These are phyloP conservation scores for Bombus terrestris DNA, from an alignment of 1,140 invertebrate species.

Conservation along the genomic window DNA sequence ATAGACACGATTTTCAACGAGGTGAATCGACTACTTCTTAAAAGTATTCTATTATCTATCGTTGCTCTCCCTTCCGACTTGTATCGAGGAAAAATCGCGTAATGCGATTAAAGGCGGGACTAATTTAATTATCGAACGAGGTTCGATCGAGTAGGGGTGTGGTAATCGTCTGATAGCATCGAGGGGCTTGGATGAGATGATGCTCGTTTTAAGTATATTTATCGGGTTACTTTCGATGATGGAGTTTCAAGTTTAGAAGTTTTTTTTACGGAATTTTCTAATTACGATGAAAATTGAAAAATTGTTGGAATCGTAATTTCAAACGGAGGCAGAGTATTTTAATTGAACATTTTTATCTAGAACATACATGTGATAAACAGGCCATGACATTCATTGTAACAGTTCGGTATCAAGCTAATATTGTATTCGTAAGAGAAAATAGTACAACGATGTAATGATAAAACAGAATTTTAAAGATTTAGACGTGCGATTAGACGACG, in stretches of 20 bases:
- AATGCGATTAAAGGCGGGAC: conserved; percentile 14
- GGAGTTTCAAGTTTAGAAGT: neutral
- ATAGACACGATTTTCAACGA: neutral
- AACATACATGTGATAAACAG: too few relatives aligned
- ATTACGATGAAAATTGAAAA: too few relatives aligned
- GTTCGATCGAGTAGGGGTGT: neutral
- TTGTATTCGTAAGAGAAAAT: too few relatives aligned
- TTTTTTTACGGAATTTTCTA: neutral
- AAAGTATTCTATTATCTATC: neutral
- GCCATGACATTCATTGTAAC: too few relatives aligned
- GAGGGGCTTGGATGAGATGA: neutral
- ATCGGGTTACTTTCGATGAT: neutral
- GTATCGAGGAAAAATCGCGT: conserved; percentile 2
- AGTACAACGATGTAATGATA: too few relatives aligned
- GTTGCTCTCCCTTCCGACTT: too few relatives aligned
- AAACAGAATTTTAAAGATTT: too few relatives aligned
- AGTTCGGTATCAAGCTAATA: too few relatives aligned
- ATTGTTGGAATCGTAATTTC: too few relatives aligned
- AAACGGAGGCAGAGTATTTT: too few relatives aligned
- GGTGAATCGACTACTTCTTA: neutral
- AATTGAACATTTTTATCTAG: too few relatives aligned
- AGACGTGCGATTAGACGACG: too few relatives aligned
- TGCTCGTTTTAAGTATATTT: neutral
- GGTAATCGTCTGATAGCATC: neutral
- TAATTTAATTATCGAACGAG: conserved; percentile 9